Base-by-base conservation (phyloP, 2,888 invertebrate genomes). In the Sisyra terminalis region DNA sequence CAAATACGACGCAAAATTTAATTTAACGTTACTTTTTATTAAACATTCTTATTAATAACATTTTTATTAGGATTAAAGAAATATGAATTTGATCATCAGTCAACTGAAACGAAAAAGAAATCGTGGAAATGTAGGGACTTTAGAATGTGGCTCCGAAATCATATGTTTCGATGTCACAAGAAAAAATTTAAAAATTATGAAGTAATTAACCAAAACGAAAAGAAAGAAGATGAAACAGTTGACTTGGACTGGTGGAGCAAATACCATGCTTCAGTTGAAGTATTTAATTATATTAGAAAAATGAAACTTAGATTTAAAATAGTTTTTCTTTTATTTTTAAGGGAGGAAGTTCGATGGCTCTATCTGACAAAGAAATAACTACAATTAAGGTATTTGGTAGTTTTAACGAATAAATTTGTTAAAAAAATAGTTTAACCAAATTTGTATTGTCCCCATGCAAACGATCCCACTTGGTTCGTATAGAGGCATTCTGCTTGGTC, bases 211-310 rank as follows among this genome's bases (percentile, higher is more conserved):
- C 14, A 8, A n/a, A 31, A 34, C 10, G 44, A 48, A n/a, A 15
- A 40, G 11, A 46, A 47, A 16, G 62, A 65, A 10, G 59, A 57
- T 32, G 24, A 24, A 24, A 24, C 24, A 3, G 59, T 63, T 44
- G 58, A 57, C 41, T 55, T 57, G 45, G 68, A 70, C 52, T 71
- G 71, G 71, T 71, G 71, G 71, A 66, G 63, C 39, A 70, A 67
- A 57, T 71, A 67, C 54, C 67, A 61, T 47, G 61, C 61, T 17
- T 69, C 70, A 3, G 58, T 48, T 17, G 48, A 51, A 38, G 50
- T 51, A 43, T 45, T 16, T 41, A 13, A 11, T 34, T 34, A 8
- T 13, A 34, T 14, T 34, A n/a, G n/a, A n/a, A n/a, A n/a, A n/a
- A n/a, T n/a, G n/a, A n/a, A n/a, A n/a, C n/a, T n/a, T n/a, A n/a